Evolutionary conservation across 2,888 invertebrate species (phyloP).

Genomic region (Leptothorax acervorum): DNA sequence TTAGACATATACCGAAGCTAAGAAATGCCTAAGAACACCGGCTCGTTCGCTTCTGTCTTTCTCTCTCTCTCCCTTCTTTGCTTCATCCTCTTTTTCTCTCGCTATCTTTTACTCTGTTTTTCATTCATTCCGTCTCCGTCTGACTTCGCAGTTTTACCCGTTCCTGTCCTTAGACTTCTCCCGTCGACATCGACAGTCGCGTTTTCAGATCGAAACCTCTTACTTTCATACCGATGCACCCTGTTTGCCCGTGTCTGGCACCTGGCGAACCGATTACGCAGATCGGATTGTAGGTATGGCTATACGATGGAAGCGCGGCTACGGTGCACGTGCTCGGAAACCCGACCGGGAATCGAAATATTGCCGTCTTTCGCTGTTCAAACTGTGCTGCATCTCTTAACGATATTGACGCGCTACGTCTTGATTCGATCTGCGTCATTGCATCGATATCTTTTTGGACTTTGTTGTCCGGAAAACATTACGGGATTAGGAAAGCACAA

Average conservation of each 20-base stretch:
- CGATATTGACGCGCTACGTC: not conserved
- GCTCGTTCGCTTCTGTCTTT: constrained; percentile 57
- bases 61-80: constrained; percentile 39
- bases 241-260: constrained; percentile 42
- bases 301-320: constrained; percentile 25
- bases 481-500: not conserved
- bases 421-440: not conserved
- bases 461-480: not conserved
- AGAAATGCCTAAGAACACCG: constrained; percentile 65
- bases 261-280: constrained; percentile 54
- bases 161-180: constrained; percentile 9
- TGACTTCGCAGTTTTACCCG: constrained; percentile 23
- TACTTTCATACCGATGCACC: constrained; percentile 73
- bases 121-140: not conserved
- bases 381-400: not conserved
- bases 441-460: not conserved
- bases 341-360: not conserved
- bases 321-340: constrained; percentile 27
- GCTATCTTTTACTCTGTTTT: not conserved
- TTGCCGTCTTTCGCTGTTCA: constrained; percentile 6
- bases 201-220: constrained; percentile 75
- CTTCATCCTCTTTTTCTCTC: constrained; percentile 31
- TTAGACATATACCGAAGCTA: constrained; percentile 65
- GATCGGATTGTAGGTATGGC: constrained; percentile 36
- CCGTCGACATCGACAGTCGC: constrained; percentile 37